A percentile compares a stretch with the other conserved stretches of the same genome.
Evolutionary conservation across 2,888 invertebrate genomes (phyloP).

Genomic region (Troglohyphantes excavatus): DNA sequence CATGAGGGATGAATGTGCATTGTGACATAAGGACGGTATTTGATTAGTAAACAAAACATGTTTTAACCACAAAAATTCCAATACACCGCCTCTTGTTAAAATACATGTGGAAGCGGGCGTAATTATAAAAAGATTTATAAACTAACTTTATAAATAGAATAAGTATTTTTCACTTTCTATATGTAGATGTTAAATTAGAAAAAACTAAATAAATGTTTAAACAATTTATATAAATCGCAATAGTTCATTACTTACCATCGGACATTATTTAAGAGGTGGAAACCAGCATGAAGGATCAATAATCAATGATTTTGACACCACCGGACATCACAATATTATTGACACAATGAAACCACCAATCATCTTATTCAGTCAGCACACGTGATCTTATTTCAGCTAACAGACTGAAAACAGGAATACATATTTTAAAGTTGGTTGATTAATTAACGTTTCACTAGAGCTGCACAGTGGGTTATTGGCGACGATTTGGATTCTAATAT

Average conservation of each 20-base stretch:
- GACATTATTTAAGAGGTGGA: conserved; percentile 49
- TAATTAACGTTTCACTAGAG: too few relatives aligned
- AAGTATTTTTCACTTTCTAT: background rate
- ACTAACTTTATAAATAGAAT: background rate
- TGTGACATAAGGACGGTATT: background rate
- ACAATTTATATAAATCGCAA: background rate
- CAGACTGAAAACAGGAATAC: background rate
- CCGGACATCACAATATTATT: background rate
- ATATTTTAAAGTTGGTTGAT: background rate
- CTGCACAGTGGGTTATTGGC: too few relatives aligned
- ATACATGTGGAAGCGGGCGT: conserved; percentile 15
- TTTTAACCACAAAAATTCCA: too few relatives aligned
- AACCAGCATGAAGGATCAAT: conserved; percentile 12
- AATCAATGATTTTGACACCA: background rate
- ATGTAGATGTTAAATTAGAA: background rate
- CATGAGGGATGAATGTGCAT: too few relatives aligned
- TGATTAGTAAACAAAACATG: background rate
- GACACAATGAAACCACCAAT: background rate
- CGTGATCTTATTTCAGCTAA: background rate
- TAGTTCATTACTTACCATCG: conserved; percentile 31
- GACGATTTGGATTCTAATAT: too few relatives aligned
- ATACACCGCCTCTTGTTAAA: conserved; percentile 1
- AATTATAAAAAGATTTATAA: background rate
- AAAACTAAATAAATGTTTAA: background rate
- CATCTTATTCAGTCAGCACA: background rate